Percentiles rank a stretch among this genome's conserved stretches.
These are phyloP conservation scores for Tinea semifulvella DNA, from an alignment of 2,888 invertebrate genomes.

Conservation along the genomic window DNA sequence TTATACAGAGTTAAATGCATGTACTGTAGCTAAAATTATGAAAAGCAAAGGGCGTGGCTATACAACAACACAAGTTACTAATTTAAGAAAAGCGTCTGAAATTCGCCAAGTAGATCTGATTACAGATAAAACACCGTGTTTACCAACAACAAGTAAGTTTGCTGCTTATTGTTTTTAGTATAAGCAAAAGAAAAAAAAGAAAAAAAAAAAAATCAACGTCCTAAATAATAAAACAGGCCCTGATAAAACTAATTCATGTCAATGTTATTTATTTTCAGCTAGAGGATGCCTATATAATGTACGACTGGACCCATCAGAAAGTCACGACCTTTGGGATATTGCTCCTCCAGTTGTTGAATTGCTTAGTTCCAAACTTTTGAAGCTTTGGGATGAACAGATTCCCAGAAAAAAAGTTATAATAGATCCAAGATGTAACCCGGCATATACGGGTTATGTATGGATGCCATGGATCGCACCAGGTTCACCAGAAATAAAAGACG, in stretches of 20 bases:
- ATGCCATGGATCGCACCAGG: slow-evolving; percentile 62
- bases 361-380: slow-evolving; percentile 46
- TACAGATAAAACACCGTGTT: slow-evolving; percentile 38
- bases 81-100: slow-evolving; percentile 35
- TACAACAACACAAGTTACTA: slow-evolving; percentile 31
- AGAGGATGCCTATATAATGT: slow-evolving; percentile 81
- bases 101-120: slow-evolving; percentile 39
- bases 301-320: slow-evolving; percentile 81
- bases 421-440: slow-evolving; percentile 72
- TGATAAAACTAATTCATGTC: too few species aligned
- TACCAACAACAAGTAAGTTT: slow-evolving; percentile 44
- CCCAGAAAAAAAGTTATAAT: slow-evolving; percentile 51
- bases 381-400: slow-evolving; percentile 56
- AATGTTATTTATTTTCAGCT: slow-evolving; percentile 38
- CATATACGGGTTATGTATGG: slow-evolving; percentile 77
- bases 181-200: background rate
- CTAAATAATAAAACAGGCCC: too few species aligned
- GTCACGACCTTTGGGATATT: slow-evolving; percentile 69
- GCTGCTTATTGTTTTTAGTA: background rate
- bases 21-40: slow-evolving; percentile 37
- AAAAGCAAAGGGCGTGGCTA: slow-evolving; percentile 37
- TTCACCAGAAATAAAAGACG: background rate
- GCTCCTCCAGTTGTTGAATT: slow-evolving; percentile 57
- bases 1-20: slow-evolving; percentile 32
- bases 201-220: too few species aligned